Evolutionary conservation across 2,113 vertebrate species (phyloP).

Genomic region (Cyprinodon brontotheroides): DNA sequence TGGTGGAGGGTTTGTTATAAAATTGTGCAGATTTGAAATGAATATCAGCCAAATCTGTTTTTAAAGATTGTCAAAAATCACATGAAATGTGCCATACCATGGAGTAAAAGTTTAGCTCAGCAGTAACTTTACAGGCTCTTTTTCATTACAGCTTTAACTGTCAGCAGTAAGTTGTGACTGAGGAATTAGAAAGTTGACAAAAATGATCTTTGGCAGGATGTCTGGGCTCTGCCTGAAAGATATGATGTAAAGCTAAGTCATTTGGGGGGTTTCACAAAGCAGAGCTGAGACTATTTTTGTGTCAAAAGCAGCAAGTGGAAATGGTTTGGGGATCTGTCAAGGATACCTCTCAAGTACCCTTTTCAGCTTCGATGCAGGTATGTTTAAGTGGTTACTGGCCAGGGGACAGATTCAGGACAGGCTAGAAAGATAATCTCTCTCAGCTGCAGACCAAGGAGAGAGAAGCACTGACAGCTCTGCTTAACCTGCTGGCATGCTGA

Average conservation of each 20-base stretch:
- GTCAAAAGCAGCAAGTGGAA: background rate
- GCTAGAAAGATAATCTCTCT: constrained; percentile 1
- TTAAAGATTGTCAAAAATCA: background rate
- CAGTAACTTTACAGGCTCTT: background rate
- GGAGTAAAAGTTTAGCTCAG: background rate
- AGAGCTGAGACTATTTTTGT: background rate
- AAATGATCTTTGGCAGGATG: background rate
- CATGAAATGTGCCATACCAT: background rate
- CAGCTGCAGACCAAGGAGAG: background rate
- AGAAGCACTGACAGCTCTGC: background rate
- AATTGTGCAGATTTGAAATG: background rate
- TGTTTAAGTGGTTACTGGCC: background rate
- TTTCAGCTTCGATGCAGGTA: background rate
- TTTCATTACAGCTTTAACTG: background rate
- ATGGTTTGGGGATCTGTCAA: constrained; percentile 2
- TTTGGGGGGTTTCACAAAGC: background rate
- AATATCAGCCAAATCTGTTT: background rate
- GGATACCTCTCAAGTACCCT: background rate
- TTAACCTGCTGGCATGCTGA: background rate
- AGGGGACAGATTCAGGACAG: background rate
- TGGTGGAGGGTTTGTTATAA: background rate
- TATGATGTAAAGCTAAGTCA: background rate
- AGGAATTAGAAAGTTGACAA: background rate
- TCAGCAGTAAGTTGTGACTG: background rate
- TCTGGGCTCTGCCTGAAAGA: background rate